phyloP scores from a whole-genome alignment of 2,888 invertebrate species.

The Pegoplata infirma region DNA sequence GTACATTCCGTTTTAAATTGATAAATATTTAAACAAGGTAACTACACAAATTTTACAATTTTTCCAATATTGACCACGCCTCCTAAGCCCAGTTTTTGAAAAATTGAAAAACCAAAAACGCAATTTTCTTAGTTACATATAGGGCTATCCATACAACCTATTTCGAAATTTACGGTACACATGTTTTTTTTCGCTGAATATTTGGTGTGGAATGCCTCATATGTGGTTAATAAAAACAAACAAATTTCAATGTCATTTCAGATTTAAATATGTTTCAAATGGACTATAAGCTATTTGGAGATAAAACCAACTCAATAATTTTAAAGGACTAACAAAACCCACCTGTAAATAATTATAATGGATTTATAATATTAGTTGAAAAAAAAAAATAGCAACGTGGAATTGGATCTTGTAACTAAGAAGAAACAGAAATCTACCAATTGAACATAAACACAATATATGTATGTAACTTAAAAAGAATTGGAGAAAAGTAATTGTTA shows the following conservation, averaged over 20 bases:
- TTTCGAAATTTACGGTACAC: too few relatives aligned
- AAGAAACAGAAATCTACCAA: background rate
- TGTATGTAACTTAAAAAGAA: background rate
- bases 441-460: background rate
- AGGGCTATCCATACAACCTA: too few relatives aligned
- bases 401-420: constrained; percentile 22
- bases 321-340: constrained; percentile 17
- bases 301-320: background rate
- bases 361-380: constrained; percentile 16
- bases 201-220: too few relatives aligned
- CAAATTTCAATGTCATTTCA: background rate
- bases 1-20: too few relatives aligned
- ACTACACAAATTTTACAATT: too few relatives aligned
- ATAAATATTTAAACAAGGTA: too few relatives aligned
- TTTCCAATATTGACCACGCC: too few relatives aligned
- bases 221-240: too few relatives aligned
- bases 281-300: background rate
- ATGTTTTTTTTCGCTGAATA: too few relatives aligned
- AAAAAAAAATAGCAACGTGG: constrained; percentile 40
- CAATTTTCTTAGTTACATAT: too few relatives aligned
- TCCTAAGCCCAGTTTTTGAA: too few relatives aligned
- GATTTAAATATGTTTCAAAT: background rate
- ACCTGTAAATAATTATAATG: constrained; percentile 43
- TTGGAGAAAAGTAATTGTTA: constrained; percentile 20
- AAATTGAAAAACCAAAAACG: too few relatives aligned